Base-by-base conservation (phyloP, 1,140 invertebrate genomes). In the Drosophila eugracilis region DNA sequence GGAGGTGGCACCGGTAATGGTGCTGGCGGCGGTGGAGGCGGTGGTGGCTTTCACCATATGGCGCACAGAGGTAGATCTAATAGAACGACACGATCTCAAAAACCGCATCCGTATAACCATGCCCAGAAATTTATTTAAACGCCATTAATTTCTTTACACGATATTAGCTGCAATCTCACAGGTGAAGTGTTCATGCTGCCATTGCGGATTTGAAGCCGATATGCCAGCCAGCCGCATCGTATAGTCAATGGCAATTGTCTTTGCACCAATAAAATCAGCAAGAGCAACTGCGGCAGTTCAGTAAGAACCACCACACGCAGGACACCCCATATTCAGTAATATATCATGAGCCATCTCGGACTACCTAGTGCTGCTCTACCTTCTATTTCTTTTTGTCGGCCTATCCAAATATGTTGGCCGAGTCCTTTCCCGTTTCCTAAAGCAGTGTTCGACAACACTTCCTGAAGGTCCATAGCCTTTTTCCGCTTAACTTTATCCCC, bases 1-100 rank as follows among this genome's bases (percentile, higher is more conserved):
- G 75, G 59, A 14, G 70, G 62, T n/a, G 55, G 42, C 28, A 58
- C 70, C 12, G 66, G 54, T 10, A 71, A 59, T 10, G 76, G 60
- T 1, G 67, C 47, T 4, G 53, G 59, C 10, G 55, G 59, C n/a
- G 63, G 62, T 7, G 65, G 70, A 19, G 66, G 50, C 15, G 50
- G 15, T 55, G 63, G 59, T 60, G 67, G 72, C 55, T 89, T 86
- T 54, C 89, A 91, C 71, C 90, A 90, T 59, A 89, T 91, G 83
- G 91, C 91, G 78, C 89, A 91, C 58, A 90, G 91, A 91, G 91
- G 91, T 91, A 91, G 91, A 91, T 91, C 85, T 85, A 86, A 85
- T 70, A 78, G 81, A 85, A 67, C 75, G 73, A 80, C 80, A 76
- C 90, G 89, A 86, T 91, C 90, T 85, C 86, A 91, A 84, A 91